Evolutionary conservation across 2,113 vertebrate genomes (phyloP), one percentile per base, ranked within the genome.

Genomic region (Lepus europaeus): DNA sequence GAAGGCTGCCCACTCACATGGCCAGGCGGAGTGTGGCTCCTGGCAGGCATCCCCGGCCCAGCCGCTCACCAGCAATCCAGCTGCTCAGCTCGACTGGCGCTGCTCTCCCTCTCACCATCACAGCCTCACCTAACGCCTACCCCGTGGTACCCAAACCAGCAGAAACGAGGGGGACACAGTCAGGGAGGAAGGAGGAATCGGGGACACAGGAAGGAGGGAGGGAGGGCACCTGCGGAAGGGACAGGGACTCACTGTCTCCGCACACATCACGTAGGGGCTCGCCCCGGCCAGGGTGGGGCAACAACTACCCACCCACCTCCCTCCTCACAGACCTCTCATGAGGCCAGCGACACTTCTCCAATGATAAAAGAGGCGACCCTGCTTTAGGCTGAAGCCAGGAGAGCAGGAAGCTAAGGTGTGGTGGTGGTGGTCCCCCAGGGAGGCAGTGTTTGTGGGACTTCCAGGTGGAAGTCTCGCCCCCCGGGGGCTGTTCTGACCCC

Each of bases 201-300:
- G 59, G 66, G 22, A 72, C 9, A 33, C 22, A 70, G 27, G 53
- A 20, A 29, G 27, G 23, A 86, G 22, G 82, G 13, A 74, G 53
- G 39, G 70, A 29, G 22, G 73, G 39, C 6, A 17, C n/a, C 7
- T 8, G 45, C 33, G 19, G 33, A 66, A 22, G 36, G 45, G n/a
- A 61, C 8, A 8, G 9, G 16, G 13, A 39, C 25, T 12, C 6
- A 1, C 9, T 31, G 31, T 3, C 0, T 2, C 8, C 12, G 10
- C 0, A 19, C 27, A 22, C 4, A 29, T 14, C 9, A 49, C 20
- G 5, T 1, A 61, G 69, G 56, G 7, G 13, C 5, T 2, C 17
- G 19, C 27, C 12, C 36, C 27, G 2, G 73, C 68, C 8, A 10
- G 39, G 77, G 5, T 22, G 66, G 31, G 45, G 1, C 45, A 7